Evolutionary conservation across 2,113 vertebrate genomes (phyloP).

Genomic region (Cephalopholis sonnerati): DNA sequence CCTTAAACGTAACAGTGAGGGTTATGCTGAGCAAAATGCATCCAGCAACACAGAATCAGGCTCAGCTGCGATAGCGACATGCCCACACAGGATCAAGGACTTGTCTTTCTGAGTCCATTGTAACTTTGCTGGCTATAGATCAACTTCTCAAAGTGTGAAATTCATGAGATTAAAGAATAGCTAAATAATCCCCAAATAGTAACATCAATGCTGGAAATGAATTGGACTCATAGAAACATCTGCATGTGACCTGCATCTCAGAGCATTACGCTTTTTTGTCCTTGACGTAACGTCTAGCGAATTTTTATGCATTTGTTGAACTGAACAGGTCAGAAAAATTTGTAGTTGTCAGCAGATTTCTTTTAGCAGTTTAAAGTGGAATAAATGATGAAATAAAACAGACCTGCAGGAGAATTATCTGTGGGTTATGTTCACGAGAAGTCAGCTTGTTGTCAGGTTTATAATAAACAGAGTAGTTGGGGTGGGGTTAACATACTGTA

Average conservation of each 20-base stretch:
- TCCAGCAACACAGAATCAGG: not conserved
- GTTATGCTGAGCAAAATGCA: not conserved
- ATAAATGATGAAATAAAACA: slow-evolving; percentile 27
- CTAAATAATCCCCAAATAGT: not conserved
- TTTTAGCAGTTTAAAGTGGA: not conserved
- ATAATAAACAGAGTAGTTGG: slow-evolving; percentile 11
- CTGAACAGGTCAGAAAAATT: slow-evolving; percentile 22
- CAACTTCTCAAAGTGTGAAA: not conserved
- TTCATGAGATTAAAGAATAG: not conserved
- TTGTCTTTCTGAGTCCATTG: not conserved
- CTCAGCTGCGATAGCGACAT: not conserved
- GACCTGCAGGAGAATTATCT: slow-evolving; percentile 5
- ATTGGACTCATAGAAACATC: not conserved
- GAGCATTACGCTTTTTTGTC: slow-evolving; percentile 24
- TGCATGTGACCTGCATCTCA: not conserved
- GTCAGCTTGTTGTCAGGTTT: slow-evolving; percentile 23
- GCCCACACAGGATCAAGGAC: not conserved
- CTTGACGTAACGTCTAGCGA: slow-evolving; percentile 47
- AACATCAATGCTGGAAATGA: not conserved
- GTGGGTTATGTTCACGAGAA: slow-evolving; percentile 11
- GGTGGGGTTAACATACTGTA: not conserved
- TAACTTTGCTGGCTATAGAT: not conserved
- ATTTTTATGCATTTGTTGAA: slow-evolving; percentile 41
- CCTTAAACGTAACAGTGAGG: no score
- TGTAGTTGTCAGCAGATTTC: not conserved